Base-by-base conservation (phyloP, 2,797 vertebrate species). In the Chromis chromis region DNA sequence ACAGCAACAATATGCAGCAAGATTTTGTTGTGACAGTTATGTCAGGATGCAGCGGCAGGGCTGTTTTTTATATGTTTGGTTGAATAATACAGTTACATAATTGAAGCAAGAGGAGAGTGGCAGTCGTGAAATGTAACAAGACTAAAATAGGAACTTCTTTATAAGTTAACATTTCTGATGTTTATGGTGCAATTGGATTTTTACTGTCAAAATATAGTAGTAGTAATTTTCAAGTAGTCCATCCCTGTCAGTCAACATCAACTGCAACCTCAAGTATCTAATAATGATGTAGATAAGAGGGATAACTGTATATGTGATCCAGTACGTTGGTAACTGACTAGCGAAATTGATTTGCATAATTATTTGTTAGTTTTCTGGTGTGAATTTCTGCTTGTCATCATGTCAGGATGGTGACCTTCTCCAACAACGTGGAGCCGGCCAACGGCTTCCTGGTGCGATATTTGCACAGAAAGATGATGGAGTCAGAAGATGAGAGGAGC, bases 401-500 rank as follows among this genome's bases (percentile, higher is more conserved):
- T 54, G 4, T 46, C 60, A 99, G 98, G 87, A 98, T 99, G 98
- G 94, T 99, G 89, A 99, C 96, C 52, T 99, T 99, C 92, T 99
- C 98, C 8, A 99, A 99, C 93, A 99, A 99, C 0, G 98, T 99
- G 82, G 98, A 99, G 85, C 98, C 98, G 0, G 98, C 98, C 87
- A 99, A 99, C 0, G 98, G 98, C 74, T 99, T 99, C 92, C 91
- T 99, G 76, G 96, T 96, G 58, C 97, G 98, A 55, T 99, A 99
- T 90, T 88, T 99, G 89, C 95, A 98, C 89, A 95, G 98, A 86
- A 99, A 99, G 92, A 90, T 99, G 85, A 96, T 98, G 83, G 98
- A 99, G 89, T 96, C 97, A 0, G 97, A 99, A 87, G 95, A 98
- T 0, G 97, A 97, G 60, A 78, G 90, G 85, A 97, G 93, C 0